Evolutionary conservation across 2,113 vertebrate species (phyloP).

Genomic region (Leucosticte australis): DNA sequence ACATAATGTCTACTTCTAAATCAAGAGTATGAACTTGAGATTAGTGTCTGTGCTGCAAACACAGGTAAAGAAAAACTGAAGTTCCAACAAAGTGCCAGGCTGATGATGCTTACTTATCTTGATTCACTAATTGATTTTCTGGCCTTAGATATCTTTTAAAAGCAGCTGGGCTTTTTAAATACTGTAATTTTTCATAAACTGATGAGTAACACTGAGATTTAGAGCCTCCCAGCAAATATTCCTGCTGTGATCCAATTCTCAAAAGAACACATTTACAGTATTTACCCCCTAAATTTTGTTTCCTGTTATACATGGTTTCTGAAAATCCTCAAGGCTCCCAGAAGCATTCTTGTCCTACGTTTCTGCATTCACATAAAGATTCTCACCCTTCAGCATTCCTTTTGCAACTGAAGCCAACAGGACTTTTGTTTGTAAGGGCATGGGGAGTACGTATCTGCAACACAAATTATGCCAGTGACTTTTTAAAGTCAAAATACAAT

Average conservation of each 20-base stretch:
- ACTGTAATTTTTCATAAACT: slow-evolving; percentile 54
- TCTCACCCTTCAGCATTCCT: neutral
- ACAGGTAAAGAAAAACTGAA: neutral
- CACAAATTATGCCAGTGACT: neutral
- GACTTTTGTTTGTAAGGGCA: neutral
- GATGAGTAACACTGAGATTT: slow-evolving; percentile 58
- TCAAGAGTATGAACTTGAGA: neutral
- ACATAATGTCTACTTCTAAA: slow-evolving; percentile 1
- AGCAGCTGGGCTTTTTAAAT: slow-evolving; percentile 39
- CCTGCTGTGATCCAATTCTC: neutral
- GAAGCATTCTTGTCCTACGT: neutral
- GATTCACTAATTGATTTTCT: slow-evolving; percentile 68
- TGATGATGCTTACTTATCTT: slow-evolving; percentile 35
- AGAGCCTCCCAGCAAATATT: slow-evolving; percentile 14
- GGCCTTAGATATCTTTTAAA: slow-evolving; percentile 56
- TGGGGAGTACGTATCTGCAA: neutral
- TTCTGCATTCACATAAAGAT: slow-evolving; percentile 33
- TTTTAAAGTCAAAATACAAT: neutral
- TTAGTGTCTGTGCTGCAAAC: neutral
- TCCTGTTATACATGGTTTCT: neutral
- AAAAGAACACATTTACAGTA: slow-evolving; percentile 18
- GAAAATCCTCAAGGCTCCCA: neutral
- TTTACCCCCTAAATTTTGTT: neutral
- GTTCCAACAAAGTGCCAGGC: neutral
- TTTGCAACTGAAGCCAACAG: neutral